Evolutionary conservation across 2,888 invertebrate species (phyloP).

Genomic region (Elysia crispata): DNA sequence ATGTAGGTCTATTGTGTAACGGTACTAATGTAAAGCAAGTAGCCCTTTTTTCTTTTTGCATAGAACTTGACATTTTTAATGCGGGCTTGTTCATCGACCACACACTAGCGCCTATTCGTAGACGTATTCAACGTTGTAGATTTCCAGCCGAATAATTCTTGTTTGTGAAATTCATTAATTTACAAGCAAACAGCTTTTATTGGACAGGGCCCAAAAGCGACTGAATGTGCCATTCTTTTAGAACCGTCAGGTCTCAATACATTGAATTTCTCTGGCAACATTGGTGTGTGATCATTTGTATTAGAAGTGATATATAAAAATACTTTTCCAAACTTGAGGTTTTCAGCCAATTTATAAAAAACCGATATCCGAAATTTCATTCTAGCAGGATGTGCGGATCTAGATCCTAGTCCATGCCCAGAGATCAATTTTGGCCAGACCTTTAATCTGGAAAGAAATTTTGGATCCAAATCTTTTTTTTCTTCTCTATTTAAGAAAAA

Average conservation of each 20-base stretch:
- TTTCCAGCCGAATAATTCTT: no score
- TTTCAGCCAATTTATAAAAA: background rate
- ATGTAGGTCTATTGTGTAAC: no score
- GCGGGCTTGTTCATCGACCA: no score
- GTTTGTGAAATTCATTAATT: no score
- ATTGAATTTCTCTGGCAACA: slow-evolving; percentile 52
- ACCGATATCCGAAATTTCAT: background rate
- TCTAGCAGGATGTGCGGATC: background rate
- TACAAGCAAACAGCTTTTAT: background rate
- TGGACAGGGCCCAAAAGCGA: background rate
- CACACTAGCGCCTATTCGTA: no score
- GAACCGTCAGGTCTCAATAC: slow-evolving; percentile 1
- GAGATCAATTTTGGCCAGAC: no score
- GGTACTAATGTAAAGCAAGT: no score
- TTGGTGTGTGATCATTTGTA: slow-evolving; percentile 31
- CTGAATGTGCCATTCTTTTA: background rate
- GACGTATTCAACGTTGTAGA: no score
- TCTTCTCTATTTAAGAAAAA: no score
- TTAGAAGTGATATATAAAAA: no score
- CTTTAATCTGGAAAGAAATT: background rate
- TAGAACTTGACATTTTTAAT: background rate
- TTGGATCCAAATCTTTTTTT: background rate
- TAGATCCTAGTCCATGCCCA: no score
- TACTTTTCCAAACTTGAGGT: background rate
- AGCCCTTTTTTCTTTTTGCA: no score